These are phyloP conservation scores for Steinernema carpocapsae DNA, from an alignment of 2,888 invertebrate species.

Conservation along the genomic window DNA sequence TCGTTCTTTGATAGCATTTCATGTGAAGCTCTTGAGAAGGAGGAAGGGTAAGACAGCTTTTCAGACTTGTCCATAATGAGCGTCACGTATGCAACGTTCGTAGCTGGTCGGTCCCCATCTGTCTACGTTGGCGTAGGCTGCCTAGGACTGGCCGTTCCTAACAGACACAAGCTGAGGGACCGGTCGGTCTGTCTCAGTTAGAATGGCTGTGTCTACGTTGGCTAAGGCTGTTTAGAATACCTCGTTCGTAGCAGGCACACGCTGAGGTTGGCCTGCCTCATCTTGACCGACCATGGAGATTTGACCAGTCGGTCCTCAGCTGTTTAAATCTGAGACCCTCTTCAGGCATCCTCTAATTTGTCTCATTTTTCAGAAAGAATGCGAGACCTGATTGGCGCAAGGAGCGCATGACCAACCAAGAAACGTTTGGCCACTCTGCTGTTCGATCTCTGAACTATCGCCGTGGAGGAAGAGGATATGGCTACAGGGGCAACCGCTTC, in stretches of 20 bases:
- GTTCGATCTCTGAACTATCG: conserved; percentile 58
- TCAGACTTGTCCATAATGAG: conserved; percentile 6
- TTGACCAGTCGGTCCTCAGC: too few species aligned
- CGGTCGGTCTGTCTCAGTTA: too few species aligned
- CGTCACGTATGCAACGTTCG: too few species aligned
- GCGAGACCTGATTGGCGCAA: conserved; percentile 67
- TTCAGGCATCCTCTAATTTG: not conserved
- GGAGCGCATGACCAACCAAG: conserved; percentile 67
- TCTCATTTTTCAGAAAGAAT: conserved; percentile 48
- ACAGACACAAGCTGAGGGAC: too few species aligned
- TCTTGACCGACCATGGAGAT: too few species aligned
- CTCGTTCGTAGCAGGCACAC: too few species aligned
- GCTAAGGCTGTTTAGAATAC: too few species aligned
- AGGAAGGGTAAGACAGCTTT: conserved; percentile 53
- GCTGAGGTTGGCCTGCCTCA: too few species aligned
- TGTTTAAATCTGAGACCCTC: too few species aligned
- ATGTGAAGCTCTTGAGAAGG: conserved; percentile 80
- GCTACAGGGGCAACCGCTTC: conserved; percentile 30
- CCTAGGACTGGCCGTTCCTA: too few species aligned
- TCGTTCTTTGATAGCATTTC: conserved; percentile 99
- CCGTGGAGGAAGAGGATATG: conserved; percentile 47
- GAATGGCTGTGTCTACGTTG: too few species aligned
- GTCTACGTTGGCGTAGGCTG: conserved; percentile 27
- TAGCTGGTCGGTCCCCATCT: not conserved
- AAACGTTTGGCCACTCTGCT: conserved; percentile 67